phyloP scores from a whole-genome alignment of 2,888 invertebrate genomes.

The Iselma pallidipennis region DNA sequence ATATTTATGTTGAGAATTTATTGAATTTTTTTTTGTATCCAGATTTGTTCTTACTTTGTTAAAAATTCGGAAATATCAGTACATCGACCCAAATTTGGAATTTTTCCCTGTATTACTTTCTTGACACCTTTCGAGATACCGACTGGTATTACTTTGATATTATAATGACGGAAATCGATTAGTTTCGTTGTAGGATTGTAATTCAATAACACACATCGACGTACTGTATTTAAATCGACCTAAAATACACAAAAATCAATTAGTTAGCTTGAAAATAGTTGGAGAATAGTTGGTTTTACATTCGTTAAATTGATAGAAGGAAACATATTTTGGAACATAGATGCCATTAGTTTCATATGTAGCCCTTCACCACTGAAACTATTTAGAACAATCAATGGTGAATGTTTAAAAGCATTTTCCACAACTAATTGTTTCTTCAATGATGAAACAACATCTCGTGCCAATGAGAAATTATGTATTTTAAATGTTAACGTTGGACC shows the following conservation, averaged over 20 bases:
- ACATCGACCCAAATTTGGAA: constrained; percentile 86
- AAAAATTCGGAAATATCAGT: constrained; percentile 88
- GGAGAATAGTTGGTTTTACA: constrained; percentile 58
- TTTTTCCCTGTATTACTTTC: constrained; percentile 87
- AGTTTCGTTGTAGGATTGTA: constrained; percentile 82
- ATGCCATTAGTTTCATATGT: constrained; percentile 89
- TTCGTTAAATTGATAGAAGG: constrained; percentile 93
- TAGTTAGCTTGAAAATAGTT: not conserved
- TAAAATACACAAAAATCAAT: constrained; percentile 48
- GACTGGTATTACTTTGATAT: constrained; percentile 88
- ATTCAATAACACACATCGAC: constrained; percentile 88
- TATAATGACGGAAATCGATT: constrained; percentile 93
- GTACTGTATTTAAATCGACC: constrained; percentile 85
- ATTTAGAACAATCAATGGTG: constrained; percentile 89
- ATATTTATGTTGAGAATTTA: too few relatives aligned
- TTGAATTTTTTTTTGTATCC: too few relatives aligned
- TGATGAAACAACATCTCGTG: constrained; percentile 84
- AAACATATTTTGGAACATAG: constrained; percentile 98
- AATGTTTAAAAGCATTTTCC: constrained; percentile 80
- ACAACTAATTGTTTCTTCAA: constrained; percentile 83
- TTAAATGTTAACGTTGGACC: constrained; percentile 94
- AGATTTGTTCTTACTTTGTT: too few relatives aligned
- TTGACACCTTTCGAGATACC: constrained; percentile 90
- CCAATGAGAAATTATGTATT: constrained; percentile 78
- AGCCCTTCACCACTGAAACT: constrained; percentile 88